Evolutionary conservation across 2,797 vertebrate species (phyloP), one percentile per base, ranked within the genome.

Genomic region (Helicolenus hilgendorfi): DNA sequence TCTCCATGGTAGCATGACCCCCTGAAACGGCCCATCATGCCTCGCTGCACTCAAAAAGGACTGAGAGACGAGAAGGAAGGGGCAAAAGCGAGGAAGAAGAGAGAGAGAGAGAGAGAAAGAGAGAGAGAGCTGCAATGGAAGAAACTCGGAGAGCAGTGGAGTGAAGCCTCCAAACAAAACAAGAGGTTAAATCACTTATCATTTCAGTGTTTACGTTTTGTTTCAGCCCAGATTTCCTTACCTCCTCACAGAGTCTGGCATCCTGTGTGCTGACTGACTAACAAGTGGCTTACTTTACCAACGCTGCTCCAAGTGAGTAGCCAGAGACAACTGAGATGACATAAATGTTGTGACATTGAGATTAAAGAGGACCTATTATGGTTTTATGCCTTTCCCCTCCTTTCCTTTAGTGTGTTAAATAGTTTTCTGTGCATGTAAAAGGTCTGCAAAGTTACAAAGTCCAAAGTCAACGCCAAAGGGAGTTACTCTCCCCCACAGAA

Each of bases 1-100:
- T 95, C 92, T 75, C 95, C 94, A 96, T 95, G 95, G 96, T 75
- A 94, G 95, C 95, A 77, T 85, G 90, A 93, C 87, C 94, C 91
- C 86, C 87, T 81, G 74, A 93, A 97, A 94, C 86, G 84, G 91
- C 67, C 84, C 87, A 87, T 93, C 95, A 95, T 81, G 95, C 95
- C 96, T 88, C 85, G 84, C 36, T 94, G 95, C 94, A 94, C 95
- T 90, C 87, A 77, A 96, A 97, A 92, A 93, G 94, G 63, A 72
- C 74, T 7, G 71, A 85, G 88, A 92, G 86, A 35, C n/a, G n/a
- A 20, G 9, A 68, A 70, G 72, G 71, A 91, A 83, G 83, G 79
- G 74, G 85, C 62, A 91, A 59, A 59, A 90, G 63, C 0, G 6
- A 24, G 6, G 22, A 26, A 26, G 22, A 27, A 15, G 24, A 27